phyloP scores from a whole-genome alignment of 2,113 vertebrate genomes.

The Kryptolebias marmoratus region DNA sequence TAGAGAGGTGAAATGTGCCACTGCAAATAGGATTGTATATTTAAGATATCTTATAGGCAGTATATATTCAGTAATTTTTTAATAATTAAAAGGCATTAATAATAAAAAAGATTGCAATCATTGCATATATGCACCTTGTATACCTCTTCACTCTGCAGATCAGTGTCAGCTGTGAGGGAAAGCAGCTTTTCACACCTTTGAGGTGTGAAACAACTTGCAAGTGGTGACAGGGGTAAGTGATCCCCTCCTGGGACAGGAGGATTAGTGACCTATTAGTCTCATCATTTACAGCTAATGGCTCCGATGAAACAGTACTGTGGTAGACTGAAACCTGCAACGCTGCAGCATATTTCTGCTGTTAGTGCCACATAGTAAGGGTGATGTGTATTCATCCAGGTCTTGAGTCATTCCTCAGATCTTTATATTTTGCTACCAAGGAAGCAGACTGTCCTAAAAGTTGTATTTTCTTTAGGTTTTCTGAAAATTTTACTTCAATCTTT shows the following conservation, averaged over 20 bases:
- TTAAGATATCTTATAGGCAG: no score
- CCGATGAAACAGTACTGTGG: slow-evolving; percentile 52
- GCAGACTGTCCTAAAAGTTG: background rate
- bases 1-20: no score
- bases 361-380: background rate
- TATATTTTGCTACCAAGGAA: background rate
- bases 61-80: no score
- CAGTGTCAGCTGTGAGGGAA: background rate
- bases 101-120: no score
- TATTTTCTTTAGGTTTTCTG: background rate
- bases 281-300: slow-evolving; percentile 69
- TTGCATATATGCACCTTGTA: background rate
- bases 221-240: slow-evolving; percentile 58
- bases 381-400: background rate
- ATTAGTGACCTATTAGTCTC: slow-evolving; percentile 65
- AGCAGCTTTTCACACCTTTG: slow-evolving; percentile 14
- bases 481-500: background rate
- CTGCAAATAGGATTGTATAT: no score
- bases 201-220: slow-evolving; percentile 46
- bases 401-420: background rate
- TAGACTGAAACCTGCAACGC: slow-evolving; percentile 42
- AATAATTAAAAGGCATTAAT: no score
- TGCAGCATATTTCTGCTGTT: slow-evolving; percentile 41
- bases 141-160: background rate
- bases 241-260: slow-evolving; percentile 52